Evolutionary conservation across 2,888 invertebrate genomes (phyloP), one percentile per base, ranked within the genome.

Genomic region (Troglohyphantes excavatus): DNA sequence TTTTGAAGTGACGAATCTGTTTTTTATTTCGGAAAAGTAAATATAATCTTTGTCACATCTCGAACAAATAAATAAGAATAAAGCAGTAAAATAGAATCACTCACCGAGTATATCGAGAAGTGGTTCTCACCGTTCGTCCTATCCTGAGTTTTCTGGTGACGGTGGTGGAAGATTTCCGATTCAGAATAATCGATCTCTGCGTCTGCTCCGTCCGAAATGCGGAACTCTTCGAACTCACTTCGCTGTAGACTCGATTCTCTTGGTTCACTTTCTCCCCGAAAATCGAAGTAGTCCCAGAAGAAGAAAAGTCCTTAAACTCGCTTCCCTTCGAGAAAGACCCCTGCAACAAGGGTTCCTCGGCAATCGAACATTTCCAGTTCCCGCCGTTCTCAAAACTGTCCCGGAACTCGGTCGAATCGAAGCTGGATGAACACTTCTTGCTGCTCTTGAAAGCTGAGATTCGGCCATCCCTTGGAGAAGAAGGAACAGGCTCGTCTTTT

Each of bases 81-180:
- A 2, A 53, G 53, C 5, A 17, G 17, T 7, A 65, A 39, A 2
- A 65, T 61, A 29, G 21, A 21, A 9, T 43, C 33, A 79, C 87
- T 79, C 68, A 88, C 88, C 88, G 81, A 2, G 82, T 88, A 59
- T 72, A 88, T 2, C 88, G 63, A 11, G 88, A 88, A 9, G 88
- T 88, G 9, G 53, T 81, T 11, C 75, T 13, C 11, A 88, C 61
- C 9, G 88, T 88, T n/a, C 88, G 82, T 17, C 88, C 88, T 23
- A 88, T 82, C 26, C 61, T 29, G 6, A 88, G 9, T 21, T 39
- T 82, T 27, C 73, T 75, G 29, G 88, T 88, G n/a, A 75, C 65
- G 0, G 88, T 88, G 5, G 63, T 59, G 13, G 85, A 85, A 6
- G 85, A 67, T 26, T 33, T 68, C 7, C 53, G 73, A n/a, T 87